Percentiles rank a stretch among this genome's conserved stretches.
phyloP scores from a whole-genome alignment of 2,888 invertebrate genomes.

The Sylvicola cinctus region DNA sequence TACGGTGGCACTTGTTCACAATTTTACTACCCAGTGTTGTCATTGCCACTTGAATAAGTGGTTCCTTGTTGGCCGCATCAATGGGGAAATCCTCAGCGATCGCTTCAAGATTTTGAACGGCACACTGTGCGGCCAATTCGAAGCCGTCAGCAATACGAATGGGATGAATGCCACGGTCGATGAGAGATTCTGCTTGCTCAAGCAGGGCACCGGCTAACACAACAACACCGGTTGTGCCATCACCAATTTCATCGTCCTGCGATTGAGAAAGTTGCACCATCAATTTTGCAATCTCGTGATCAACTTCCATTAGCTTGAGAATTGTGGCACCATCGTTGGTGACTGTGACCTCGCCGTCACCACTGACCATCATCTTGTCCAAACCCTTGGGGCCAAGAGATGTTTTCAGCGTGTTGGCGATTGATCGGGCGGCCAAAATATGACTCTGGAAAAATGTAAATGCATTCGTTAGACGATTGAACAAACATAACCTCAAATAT shows the following conservation, averaged over 20 bases:
- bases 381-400: conserved; percentile 93
- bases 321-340: conserved; percentile 99
- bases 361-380: conserved; percentile 93
- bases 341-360: conserved; percentile 93
- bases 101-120: conserved; percentile 63
- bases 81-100: conserved; percentile 83
- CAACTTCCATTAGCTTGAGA: conserved; percentile 95
- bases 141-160: conserved; percentile 98
- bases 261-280: conserved; percentile 97
- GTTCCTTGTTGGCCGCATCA: conserved; percentile 61
- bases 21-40: conserved; percentile 97
- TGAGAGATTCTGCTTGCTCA: conserved; percentile 78
- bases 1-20: conserved; percentile 86
- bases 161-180: conserved; percentile 96
- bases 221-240: conserved; percentile 98
- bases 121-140: conserved; percentile 84
- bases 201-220: conserved; percentile 64
- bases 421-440: conserved; percentile 88
- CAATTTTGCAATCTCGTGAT: conserved; percentile 93
- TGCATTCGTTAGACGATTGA: not conserved
- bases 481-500: not conserved
- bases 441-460: conserved; percentile 54
- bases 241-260: conserved; percentile 98
- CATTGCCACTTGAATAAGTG: conserved; percentile 87
- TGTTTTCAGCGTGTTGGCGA: conserved; percentile 73